Evolutionary conservation across 2,797 vertebrate species (phyloP), one percentile per base, ranked within the genome.

Genomic region (Tarsius wallacei): DNA sequence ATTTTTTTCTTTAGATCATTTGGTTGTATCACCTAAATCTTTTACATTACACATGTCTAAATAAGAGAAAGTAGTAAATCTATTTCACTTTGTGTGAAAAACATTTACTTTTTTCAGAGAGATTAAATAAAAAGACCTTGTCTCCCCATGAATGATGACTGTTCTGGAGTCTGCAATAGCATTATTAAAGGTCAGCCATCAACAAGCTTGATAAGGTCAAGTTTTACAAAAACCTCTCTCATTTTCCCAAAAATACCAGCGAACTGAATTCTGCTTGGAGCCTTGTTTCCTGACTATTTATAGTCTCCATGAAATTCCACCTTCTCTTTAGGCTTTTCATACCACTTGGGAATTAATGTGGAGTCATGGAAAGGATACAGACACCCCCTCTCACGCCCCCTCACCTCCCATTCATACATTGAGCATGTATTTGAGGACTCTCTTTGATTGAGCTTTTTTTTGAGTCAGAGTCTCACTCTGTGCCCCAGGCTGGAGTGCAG

Each of bases 211-310:
- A 70, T 68, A 88, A 92, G 92, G 74, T n/a, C 68, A 92, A 57
- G 68, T 70, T 74, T 92, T 68, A 92, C 15, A 87, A 91, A 76
- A 63, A 76, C 68, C 3, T 82, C n/a, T 73, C 77, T 88, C 84
- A 70, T 68, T 92, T 91, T 82, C 42, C 51, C 36, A 76, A 76
- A 61, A 88, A 95, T 51, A 53, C 51, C 19, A 91, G 82, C 24
- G 36, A 91, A 51, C 24, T 76, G 8, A 36, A 51, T 51, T 59
- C 68, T 36, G 4, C 59, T 47, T 87, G 17, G 70, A 86, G 16
- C 4, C 33, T 85, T 86, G 88, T 80, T 86, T 59, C 83, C 15
- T 74, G 82, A 15, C 42, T 82, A 49, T 73, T 84, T 49, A 91
- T 73, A 19, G 33, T 74, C 11, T 55, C 19, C 51, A 76, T 31